phyloP scores from a whole-genome alignment of 1,140 invertebrate genomes.

The Papilio machaon region DNA sequence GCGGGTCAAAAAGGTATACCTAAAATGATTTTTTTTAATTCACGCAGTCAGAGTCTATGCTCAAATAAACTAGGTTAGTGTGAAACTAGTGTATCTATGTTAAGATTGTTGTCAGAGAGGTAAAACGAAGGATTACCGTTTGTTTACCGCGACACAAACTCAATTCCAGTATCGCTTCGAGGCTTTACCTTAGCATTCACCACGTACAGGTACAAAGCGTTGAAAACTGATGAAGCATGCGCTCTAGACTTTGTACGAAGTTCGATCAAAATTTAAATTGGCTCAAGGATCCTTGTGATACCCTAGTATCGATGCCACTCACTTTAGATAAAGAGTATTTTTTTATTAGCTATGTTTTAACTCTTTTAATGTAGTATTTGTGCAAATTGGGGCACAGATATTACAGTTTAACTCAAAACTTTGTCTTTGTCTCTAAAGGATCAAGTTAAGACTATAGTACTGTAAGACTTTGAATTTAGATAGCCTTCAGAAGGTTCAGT shows the following conservation, averaged over 20 bases:
- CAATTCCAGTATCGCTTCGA: slow-evolving; percentile 16
- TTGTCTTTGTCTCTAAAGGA: too few relatives aligned
- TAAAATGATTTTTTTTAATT: neutral
- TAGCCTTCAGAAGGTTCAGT: too few relatives aligned
- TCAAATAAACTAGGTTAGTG: neutral
- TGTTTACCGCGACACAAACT: slow-evolving; percentile 9
- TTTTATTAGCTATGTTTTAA: too few relatives aligned
- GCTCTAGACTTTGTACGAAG: neutral
- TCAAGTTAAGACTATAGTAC: too few relatives aligned
- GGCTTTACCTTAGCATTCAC: neutral
- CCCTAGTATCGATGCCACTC: too few relatives aligned
- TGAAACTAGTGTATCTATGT: neutral
- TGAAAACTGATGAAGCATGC: slow-evolving; percentile 1
- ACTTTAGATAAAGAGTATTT: too few relatives aligned
- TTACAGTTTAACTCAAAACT: too few relatives aligned
- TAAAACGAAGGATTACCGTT: slow-evolving; percentile 5
- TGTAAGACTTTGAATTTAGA: too few relatives aligned
- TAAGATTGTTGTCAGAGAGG: neutral
- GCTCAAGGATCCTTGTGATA: neutral
- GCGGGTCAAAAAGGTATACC: too few relatives aligned
- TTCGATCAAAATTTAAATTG: neutral
- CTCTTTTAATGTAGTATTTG: too few relatives aligned
- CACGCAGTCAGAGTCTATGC: neutral
- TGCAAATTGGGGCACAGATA: too few relatives aligned
- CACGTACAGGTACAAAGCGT: neutral